Evolutionary conservation across 1,140 invertebrate genomes (phyloP).

Genomic region (Zelostemma sp.): DNA sequence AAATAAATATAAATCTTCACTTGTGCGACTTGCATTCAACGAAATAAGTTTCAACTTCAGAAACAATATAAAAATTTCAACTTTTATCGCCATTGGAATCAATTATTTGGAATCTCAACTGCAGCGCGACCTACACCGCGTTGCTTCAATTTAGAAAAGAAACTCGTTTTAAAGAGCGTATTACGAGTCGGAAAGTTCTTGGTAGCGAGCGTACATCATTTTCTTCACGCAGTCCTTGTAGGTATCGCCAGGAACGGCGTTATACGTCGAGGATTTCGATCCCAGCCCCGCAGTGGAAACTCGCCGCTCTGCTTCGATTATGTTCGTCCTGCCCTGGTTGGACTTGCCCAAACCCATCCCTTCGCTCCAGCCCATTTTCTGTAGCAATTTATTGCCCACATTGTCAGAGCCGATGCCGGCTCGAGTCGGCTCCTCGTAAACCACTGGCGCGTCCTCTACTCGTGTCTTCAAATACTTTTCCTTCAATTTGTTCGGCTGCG

Average conservation of each 20-base stretch:
- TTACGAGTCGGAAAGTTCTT: slow-evolving; percentile 78
- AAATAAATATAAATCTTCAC: not conserved
- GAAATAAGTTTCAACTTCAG: too few relatives aligned
- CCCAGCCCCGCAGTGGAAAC: slow-evolving; percentile 81
- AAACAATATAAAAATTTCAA: too few relatives aligned
- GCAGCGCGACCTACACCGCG: not conserved
- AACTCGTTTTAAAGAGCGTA: slow-evolving; percentile 13
- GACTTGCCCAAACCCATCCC: slow-evolving; percentile 94
- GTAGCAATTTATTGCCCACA: slow-evolving; percentile 92
- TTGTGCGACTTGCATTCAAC: too few relatives aligned
- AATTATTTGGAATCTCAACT: not conserved
- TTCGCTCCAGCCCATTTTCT: slow-evolving; percentile 99
- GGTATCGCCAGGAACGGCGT: slow-evolving; percentile 83
- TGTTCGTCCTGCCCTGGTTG: slow-evolving; percentile 93
- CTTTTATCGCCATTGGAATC: too few relatives aligned
- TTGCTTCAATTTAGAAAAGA: not conserved
- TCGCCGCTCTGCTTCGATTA: slow-evolving; percentile 83
- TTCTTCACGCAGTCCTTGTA: slow-evolving; percentile 94
- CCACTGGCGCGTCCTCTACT: slow-evolving; percentile 67
- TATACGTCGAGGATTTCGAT: slow-evolving; percentile 79
- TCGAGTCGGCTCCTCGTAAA: slow-evolving; percentile 77
- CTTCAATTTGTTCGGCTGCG: slow-evolving; percentile 79
- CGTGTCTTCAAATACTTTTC: slow-evolving; percentile 76
- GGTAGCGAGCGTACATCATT: slow-evolving; percentile 87
- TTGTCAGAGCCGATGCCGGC: slow-evolving; percentile 87